Percentiles rank a stretch among this genome's conserved stretches.
phyloP scores from a whole-genome alignment of 1,140 invertebrate genomes.

The Drosophila micromelanica region DNA sequence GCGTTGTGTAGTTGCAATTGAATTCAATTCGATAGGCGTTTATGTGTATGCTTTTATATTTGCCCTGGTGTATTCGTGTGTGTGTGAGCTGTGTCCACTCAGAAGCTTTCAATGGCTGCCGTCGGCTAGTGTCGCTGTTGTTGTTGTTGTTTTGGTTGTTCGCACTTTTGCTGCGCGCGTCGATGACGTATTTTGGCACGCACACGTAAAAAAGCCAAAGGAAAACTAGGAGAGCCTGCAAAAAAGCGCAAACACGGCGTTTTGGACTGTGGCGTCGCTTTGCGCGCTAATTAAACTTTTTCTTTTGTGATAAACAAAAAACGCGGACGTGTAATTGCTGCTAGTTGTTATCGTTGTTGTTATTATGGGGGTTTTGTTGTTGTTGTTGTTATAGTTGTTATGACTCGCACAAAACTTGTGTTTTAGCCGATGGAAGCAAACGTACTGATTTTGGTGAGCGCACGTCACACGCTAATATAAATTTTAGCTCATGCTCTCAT shows the following conservation, averaged over 20 bases:
- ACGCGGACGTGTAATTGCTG: slow-evolving; percentile 58
- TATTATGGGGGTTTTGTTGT: slow-evolving; percentile 30
- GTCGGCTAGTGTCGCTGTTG: slow-evolving; percentile 27
- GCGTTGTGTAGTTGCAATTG: slow-evolving; percentile 58
- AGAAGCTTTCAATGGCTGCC: slow-evolving; percentile 49
- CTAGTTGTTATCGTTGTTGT: slow-evolving; percentile 30
- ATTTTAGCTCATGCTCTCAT: slow-evolving; percentile 42
- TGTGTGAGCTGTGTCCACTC: slow-evolving; percentile 42
- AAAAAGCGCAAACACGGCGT: slow-evolving; percentile 22
- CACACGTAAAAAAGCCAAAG: slow-evolving; percentile 55
- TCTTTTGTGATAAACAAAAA: slow-evolving; percentile 59
- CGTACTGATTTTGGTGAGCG: slow-evolving; percentile 71
- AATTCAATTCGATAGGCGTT: slow-evolving; percentile 55
- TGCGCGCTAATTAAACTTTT: slow-evolving; percentile 49
- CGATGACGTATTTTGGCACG: slow-evolving; percentile 77
- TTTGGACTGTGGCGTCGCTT: slow-evolving; percentile 21
- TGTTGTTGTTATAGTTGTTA: slow-evolving; percentile 42
- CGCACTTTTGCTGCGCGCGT: slow-evolving; percentile 65
- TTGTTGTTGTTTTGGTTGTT: slow-evolving; percentile 17
- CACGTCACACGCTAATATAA: slow-evolving; percentile 71
- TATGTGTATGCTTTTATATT: slow-evolving; percentile 20
- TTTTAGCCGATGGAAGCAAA: slow-evolving; percentile 67
- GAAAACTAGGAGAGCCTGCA: slow-evolving; percentile 49
- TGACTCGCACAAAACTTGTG: slow-evolving; percentile 56
- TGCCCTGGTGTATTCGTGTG: slow-evolving; percentile 9